phyloP scores from a whole-genome alignment of 2,888 invertebrate genomes.

The Callinectes sapidus region DNA sequence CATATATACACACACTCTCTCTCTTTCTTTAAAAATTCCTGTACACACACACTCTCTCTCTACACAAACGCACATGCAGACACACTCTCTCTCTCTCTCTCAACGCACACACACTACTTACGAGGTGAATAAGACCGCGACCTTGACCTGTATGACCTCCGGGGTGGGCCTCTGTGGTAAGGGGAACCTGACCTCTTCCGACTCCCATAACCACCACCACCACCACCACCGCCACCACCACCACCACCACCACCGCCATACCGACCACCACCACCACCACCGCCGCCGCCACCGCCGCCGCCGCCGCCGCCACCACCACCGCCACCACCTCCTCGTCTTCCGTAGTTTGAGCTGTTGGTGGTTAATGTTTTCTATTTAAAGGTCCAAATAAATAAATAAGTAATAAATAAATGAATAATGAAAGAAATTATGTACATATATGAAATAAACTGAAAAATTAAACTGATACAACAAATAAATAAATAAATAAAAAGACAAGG shows the following conservation, averaged over 20 bases:
- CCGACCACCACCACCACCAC: constrained; percentile 47
- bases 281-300: no score
- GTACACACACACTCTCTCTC: background rate
- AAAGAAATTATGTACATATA: no score
- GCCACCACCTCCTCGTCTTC: constrained; percentile 41
- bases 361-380: no score
- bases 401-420: no score
- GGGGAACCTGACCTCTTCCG: constrained; percentile 40
- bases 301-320: no score
- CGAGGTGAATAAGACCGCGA: constrained; percentile 58
- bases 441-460: no score
- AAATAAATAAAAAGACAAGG: no score
- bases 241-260: constrained; percentile 49
- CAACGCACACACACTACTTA: constrained; percentile 44
- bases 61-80: no score
- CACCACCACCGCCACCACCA: constrained; percentile 36
- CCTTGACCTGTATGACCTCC: constrained; percentile 54
- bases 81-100: background rate
- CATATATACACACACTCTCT: background rate
- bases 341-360: constrained; percentile 38
- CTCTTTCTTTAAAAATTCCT: background rate
- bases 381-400: no score
- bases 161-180: constrained; percentile 26
- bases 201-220: constrained; percentile 44
- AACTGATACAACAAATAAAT: no score